Evolutionary conservation across 2,797 vertebrate species (phyloP), one percentile per base, ranked within the genome.

Genomic region (Ataeniobius toweri): DNA sequence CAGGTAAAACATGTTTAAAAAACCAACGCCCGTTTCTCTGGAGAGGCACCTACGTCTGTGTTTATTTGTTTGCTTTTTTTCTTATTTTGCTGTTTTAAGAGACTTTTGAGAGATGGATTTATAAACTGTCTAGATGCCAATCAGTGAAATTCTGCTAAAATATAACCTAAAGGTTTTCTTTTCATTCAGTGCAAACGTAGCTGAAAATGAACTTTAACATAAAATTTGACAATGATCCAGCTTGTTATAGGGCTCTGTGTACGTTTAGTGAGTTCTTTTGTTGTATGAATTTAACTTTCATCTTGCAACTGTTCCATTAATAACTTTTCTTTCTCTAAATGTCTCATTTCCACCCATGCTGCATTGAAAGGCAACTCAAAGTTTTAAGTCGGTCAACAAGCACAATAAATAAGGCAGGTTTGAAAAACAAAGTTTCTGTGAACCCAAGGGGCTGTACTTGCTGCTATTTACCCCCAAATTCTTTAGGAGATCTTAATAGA

Each of bases 1-100:
- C 51, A 41, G 71, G 22, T 24, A 24, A 73, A n/a, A 56, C 51
- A n/a, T 73, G 50, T 73, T 73, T n/a, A n/a, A 41, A 53, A 24
- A 22, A 36, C 10, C 39, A 12, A 56, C 6, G 0, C 28, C 24
- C 12, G 36, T 1, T 73, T 24, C 16, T 28, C 48, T 53, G 12
- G 20, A 41, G 31, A n/a, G 13, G 67, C 13, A 0, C 1, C 20
- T 53, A 24, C 24, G 2, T 13, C 50, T 71, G 28, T 51, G 3
- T 24, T 39, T 51, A 22, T 12, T 28, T 31, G 5, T 44, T 39
- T 36, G 16, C 18, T 48, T 4, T 16, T 22, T 22, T 46, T 46
- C 7, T 36, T 8, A 67, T 71, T 56, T 41, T 73, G 63, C 36
- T 24, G 13, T 28, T 48, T 14, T 46, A 3, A 13, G 26, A 46